Evolutionary conservation across 2,888 invertebrate species (phyloP).

Genomic region (Zhengitettix transpicula): DNA sequence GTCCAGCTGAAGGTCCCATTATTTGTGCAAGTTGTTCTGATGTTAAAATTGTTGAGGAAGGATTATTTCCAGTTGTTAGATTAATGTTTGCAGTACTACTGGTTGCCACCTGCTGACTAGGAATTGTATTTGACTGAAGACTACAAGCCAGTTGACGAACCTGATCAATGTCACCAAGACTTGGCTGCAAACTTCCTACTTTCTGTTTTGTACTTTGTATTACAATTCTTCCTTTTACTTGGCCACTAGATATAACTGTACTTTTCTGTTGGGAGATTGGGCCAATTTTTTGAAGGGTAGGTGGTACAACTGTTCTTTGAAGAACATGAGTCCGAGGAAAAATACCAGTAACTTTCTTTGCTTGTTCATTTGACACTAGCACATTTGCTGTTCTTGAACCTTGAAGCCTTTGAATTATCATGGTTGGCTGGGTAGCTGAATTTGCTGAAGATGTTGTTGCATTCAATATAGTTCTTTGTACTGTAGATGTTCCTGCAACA

Average conservation of each 20-base stretch:
- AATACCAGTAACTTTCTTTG: constrained; percentile 2
- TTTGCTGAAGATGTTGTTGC: background rate
- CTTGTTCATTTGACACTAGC: background rate
- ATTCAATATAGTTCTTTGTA: constrained; percentile 1
- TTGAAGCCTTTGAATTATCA: constrained; percentile 5
- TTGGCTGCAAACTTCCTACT: background rate
- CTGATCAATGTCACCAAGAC: too few relatives aligned
- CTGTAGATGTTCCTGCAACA: background rate
- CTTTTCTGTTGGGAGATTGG: background rate
- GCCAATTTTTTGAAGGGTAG: background rate
- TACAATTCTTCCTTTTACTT: background rate
- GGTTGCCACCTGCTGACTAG: too few relatives aligned
- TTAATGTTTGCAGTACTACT: too few relatives aligned
- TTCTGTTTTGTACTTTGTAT: background rate
- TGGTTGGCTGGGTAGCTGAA: constrained; percentile 3
- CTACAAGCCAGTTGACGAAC: too few relatives aligned
- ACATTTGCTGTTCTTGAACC: background rate
- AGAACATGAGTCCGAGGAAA: background rate
- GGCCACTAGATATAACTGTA: background rate
- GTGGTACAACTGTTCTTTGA: background rate
- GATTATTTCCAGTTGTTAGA: too few relatives aligned
- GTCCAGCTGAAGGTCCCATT: constrained; percentile 8
- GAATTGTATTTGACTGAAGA: too few relatives aligned
- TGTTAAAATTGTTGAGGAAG: background rate
- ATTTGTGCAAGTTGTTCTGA: constrained; percentile 14